These are phyloP conservation scores for Cathartes aura DNA, from an alignment of 2,113 vertebrate genomes.

Conservation along the genomic window DNA sequence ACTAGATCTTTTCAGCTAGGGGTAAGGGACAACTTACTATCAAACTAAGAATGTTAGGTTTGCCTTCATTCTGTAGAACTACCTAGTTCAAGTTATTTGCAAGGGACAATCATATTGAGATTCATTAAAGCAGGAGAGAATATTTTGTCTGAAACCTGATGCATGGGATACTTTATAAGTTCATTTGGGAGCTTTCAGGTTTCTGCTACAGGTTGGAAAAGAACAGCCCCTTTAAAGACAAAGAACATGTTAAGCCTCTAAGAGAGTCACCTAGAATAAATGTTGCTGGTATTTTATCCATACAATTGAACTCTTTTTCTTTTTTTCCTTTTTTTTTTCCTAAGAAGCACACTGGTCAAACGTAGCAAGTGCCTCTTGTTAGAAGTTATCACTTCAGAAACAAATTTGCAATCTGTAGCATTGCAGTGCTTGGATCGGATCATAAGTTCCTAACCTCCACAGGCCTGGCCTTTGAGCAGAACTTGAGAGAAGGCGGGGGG, in stretches of 20 bases:
- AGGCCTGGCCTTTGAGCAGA: conserved; percentile 71
- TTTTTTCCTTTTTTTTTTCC: background rate
- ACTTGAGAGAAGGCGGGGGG: conserved; percentile 51
- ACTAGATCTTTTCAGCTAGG: background rate
- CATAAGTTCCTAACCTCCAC: conserved; percentile 58
- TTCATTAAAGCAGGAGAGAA: background rate
- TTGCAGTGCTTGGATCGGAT: conserved; percentile 40
- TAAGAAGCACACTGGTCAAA: conserved; percentile 17
- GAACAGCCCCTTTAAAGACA: conserved; percentile 7
- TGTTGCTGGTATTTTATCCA: conserved; percentile 8
- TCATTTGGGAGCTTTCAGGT: background rate
- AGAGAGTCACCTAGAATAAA: conserved; percentile 28
- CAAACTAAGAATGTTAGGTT: background rate
- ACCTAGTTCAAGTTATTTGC: background rate
- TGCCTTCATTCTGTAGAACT: background rate
- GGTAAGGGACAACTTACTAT: background rate
- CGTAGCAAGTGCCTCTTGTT: conserved; percentile 53
- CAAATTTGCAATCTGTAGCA: conserved; percentile 60
- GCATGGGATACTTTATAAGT: background rate
- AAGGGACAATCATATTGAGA: background rate
- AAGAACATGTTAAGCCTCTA: conserved; percentile 6
- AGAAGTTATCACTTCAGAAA: conserved; percentile 68
- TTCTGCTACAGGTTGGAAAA: background rate
- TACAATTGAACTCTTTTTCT: background rate
- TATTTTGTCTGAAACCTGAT: background rate